These are phyloP conservation scores for Otis tarda DNA, from an alignment of 2,113 vertebrate genomes.

Conservation along the genomic window DNA sequence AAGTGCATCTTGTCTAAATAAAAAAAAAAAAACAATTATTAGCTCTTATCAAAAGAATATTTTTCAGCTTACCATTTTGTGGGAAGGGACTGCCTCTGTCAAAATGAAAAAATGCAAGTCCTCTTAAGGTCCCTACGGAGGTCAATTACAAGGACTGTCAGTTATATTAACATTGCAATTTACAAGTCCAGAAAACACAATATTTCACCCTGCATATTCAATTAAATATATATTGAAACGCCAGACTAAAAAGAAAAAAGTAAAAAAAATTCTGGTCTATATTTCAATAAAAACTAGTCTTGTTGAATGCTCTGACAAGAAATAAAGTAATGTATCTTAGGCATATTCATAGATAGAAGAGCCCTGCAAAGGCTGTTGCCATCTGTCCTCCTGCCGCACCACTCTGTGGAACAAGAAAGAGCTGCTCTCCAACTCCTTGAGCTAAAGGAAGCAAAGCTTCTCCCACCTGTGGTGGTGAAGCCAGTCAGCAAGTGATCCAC, in stretches of 20 bases:
- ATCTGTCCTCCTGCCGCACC: not conserved
- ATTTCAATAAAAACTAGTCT: not conserved
- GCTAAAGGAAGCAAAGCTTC: not conserved
- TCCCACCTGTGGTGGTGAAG: not conserved
- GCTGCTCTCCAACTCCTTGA: not conserved
- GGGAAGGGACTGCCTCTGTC: not conserved
- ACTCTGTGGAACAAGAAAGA: not conserved
- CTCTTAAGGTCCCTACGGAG: not conserved
- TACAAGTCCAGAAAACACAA: not conserved
- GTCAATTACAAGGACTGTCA: not conserved
- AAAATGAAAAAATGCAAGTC: not conserved
- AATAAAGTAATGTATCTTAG: not conserved
- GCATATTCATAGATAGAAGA: not conserved
- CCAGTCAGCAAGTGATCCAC: not conserved
- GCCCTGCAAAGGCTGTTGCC: not conserved
- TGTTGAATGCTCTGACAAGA: not conserved
- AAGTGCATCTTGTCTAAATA: not conserved
- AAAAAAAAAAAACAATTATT: not conserved
- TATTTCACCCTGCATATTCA: not conserved
- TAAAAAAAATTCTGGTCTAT: too few relatives aligned
- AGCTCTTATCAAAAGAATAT: not conserved
- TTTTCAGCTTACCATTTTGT: not conserved
- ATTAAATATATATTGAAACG: not conserved
- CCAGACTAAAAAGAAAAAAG: not conserved
- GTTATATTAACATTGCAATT: not conserved